phyloP scores from a whole-genome alignment of 2,113 vertebrate genomes.

The Melanerpes aurifrons region DNA sequence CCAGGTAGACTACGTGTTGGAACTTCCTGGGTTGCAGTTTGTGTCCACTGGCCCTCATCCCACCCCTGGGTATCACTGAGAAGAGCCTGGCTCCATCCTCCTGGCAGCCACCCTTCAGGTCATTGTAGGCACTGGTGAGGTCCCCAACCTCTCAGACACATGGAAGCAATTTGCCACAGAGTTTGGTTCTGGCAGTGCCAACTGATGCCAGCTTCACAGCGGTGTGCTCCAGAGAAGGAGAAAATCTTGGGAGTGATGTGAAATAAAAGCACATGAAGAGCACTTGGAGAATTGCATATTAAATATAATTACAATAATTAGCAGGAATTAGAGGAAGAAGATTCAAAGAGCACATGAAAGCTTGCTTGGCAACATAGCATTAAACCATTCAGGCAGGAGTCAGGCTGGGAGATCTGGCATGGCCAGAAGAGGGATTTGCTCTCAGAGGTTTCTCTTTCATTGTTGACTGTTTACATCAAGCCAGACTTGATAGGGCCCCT shows the following conservation, averaged over 20 bases:
- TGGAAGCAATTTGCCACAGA: not conserved
- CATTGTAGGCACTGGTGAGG: not conserved
- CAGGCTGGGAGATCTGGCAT: not conserved
- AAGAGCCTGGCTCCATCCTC: too few relatives aligned
- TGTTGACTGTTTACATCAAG: not conserved
- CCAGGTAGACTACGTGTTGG: too few relatives aligned
- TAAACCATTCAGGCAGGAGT: conserved; percentile 30
- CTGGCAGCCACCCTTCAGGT: not conserved
- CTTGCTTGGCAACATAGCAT: not conserved
- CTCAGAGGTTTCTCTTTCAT: not conserved
- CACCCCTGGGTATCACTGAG: too few relatives aligned
- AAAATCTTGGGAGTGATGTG: conserved; percentile 1
- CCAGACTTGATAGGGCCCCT: too few relatives aligned
- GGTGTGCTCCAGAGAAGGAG: not conserved
- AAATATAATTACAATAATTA: conserved; percentile 27
- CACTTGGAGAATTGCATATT: not conserved
- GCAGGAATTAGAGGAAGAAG: conserved; percentile 25
- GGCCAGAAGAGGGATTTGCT: not conserved
- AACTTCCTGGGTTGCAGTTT: too few relatives aligned
- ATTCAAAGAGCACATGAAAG: conserved; percentile 15
- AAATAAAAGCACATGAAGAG: not conserved
- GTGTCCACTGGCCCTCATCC: too few relatives aligned
- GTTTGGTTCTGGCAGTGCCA: not conserved
- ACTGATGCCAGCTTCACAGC: not conserved
- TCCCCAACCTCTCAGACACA: not conserved